Percentiles rank a stretch among this genome's conserved stretches.
phyloP scores from a whole-genome alignment of 2,113 vertebrate species.

The human (Homo sapiens) region GRCh38 chr2:207977501-207978000 shows the following conservation, averaged over 20 bases:
- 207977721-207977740: not conserved
- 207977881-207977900: too few species aligned
- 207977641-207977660: not conserved
- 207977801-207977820: too few species aligned
- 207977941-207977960: too few species aligned
- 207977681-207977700: not conserved
- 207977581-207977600: constrained; percentile 85
- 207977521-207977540: constrained; percentile 89
- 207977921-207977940: too few species aligned
- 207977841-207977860: too few species aligned
- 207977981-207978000: too few species aligned
- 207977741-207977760: not conserved
- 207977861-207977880: too few species aligned
- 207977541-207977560: constrained; percentile 96
- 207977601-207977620: constrained; percentile 22
- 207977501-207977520: constrained; percentile 92
- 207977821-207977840: too few species aligned
- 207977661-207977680: not conserved
- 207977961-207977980: too few species aligned
- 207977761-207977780: not conserved
- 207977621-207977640: constrained; percentile 40
- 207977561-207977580: constrained; percentile 88
- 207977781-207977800: not conserved
- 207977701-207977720: not conserved
- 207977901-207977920: too few species aligned